These are phyloP conservation scores for Macrophya annulata DNA, from an alignment of 2,888 invertebrate species.

Conservation along the genomic window DNA sequence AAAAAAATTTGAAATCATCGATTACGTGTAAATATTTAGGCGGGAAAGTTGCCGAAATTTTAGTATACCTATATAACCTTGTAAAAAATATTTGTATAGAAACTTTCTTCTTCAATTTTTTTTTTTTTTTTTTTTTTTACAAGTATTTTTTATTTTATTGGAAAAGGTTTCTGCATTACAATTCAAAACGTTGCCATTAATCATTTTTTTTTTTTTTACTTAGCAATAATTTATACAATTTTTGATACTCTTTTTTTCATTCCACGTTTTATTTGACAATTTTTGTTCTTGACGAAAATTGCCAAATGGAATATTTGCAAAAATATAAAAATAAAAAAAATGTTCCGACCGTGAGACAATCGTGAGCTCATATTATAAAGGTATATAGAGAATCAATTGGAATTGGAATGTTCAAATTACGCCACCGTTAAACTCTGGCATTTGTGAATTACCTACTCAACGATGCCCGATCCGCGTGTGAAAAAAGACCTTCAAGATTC, in stretches of 20 bases:
- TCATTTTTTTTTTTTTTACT: too few species aligned
- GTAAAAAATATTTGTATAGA: background rate
- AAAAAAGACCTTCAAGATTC: slow-evolving; percentile 4
- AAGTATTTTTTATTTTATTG: background rate
- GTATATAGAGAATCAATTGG: background rate
- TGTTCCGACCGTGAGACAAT: background rate
- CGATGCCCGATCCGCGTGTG: background rate
- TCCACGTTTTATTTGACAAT: too few species aligned
- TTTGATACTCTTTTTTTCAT: background rate
- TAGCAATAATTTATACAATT: background rate
- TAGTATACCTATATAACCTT: background rate
- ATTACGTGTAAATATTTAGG: background rate
- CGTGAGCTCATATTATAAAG: background rate
- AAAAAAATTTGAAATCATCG: background rate
- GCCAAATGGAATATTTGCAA: background rate
- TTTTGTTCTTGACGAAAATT: background rate
- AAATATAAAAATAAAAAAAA: too few species aligned
- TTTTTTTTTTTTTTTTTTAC: background rate
- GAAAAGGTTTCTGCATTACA: too few species aligned
- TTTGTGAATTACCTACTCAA: background rate
- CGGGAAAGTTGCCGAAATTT: background rate
- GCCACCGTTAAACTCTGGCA: slow-evolving; percentile 37
- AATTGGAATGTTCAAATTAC: slow-evolving; percentile 16
- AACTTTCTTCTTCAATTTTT: background rate
- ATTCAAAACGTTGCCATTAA: too few species aligned